Evolutionary conservation across 2,888 invertebrate genomes (phyloP).

Genomic region (Drosophila anomalipes): DNA sequence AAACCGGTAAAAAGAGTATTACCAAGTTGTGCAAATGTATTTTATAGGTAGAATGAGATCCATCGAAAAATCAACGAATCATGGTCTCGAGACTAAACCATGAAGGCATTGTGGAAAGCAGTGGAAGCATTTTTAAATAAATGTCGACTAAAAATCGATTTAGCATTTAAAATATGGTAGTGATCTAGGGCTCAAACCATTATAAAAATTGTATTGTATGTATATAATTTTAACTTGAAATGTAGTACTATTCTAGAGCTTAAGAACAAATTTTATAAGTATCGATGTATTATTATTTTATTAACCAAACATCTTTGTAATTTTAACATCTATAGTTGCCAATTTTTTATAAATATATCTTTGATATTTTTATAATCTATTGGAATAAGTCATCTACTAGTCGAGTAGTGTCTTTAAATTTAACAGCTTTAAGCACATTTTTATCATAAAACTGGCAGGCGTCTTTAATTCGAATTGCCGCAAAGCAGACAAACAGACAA

Average conservation of each 20-base stretch:
- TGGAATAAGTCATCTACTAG: neutral
- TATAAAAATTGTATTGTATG: neutral
- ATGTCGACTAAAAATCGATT: neutral
- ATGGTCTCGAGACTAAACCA: neutral
- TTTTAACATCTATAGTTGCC: neutral
- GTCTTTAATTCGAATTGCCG: conserved; percentile 53
- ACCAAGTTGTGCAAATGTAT: neutral
- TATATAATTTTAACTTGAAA: neutral
- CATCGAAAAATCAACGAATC: neutral
- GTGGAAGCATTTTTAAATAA: neutral
- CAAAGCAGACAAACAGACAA: conserved; percentile 44
- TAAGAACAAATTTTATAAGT: neutral
- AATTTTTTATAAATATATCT: neutral
- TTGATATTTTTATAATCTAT: too few species aligned
- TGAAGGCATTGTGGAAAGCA: neutral
- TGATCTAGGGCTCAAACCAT: neutral
- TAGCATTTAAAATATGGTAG: too few species aligned
- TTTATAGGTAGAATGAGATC: neutral
- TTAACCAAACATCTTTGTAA: fast-evolving
- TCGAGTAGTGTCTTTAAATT: neutral
- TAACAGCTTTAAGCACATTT: conserved; percentile 59
- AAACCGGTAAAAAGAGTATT: neutral
- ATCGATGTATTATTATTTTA: neutral
- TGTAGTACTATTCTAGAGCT: neutral
- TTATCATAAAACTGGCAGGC: conserved; percentile 33